A percentile compares a stretch with the other conserved stretches of the same genome.
Evolutionary conservation across 2,113 vertebrate genomes (phyloP).

Genomic region (Smithornis capensis): DNA sequence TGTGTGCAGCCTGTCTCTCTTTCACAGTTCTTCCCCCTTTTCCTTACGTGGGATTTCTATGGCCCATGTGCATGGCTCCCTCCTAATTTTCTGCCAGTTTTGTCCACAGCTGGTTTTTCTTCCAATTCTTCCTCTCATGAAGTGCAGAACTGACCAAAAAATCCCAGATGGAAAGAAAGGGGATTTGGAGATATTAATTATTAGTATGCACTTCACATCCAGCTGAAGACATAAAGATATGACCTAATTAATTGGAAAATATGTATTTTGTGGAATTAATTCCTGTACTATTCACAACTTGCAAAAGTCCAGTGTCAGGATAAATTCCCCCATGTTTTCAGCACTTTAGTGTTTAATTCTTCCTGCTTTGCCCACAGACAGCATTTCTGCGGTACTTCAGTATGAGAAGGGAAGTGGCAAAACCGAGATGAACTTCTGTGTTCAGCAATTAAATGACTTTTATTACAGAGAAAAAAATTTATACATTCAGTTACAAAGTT

Average conservation of each 20-base stretch:
- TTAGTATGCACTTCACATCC: neutral
- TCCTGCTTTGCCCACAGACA: neutral
- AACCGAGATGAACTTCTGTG: neutral
- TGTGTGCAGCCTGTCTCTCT: conserved; percentile 53
- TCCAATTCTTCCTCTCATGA: neutral
- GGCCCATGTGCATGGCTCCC: neutral
- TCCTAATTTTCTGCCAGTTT: neutral
- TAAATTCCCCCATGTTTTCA: neutral
- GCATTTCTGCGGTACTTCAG: neutral
- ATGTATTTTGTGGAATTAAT: neutral
- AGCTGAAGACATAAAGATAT: neutral
- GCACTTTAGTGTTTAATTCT: neutral
- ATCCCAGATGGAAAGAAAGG: neutral
- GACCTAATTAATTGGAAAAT: neutral
- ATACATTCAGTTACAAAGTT: neutral
- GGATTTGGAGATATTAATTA: neutral
- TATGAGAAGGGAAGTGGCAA: neutral
- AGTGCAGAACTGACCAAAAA: neutral
- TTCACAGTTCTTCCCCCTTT: neutral
- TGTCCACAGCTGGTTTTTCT: neutral
- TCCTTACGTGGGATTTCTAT: neutral
- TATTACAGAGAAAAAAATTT: neutral
- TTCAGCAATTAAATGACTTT: neutral
- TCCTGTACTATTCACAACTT: neutral
- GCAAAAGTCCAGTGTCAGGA: neutral